These are phyloP conservation scores for Neoaliturus tenellus DNA, from an alignment of 2,888 invertebrate genomes.

Conservation along the genomic window DNA sequence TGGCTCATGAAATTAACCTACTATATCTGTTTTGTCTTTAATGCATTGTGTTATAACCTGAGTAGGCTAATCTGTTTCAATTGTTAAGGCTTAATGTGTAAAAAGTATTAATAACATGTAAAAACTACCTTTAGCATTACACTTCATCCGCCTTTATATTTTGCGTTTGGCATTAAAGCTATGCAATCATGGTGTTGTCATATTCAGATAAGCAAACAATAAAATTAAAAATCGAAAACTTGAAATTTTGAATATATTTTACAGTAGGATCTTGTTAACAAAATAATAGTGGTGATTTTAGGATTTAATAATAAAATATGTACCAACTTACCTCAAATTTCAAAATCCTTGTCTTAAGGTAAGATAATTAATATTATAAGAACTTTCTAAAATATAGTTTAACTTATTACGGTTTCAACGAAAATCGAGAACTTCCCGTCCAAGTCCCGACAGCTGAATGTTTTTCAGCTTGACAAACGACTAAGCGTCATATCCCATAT, in stretches of 20 bases:
- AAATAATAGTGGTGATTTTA: neutral
- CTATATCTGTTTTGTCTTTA: too few species aligned
- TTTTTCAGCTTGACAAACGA: neutral
- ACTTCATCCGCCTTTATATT: neutral
- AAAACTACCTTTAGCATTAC: too few species aligned
- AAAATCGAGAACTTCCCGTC: conserved; percentile 4
- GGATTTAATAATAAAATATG: neutral
- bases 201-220: conserved; percentile 30
- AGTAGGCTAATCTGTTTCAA: too few species aligned
- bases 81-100: too few species aligned
- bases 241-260: neutral
- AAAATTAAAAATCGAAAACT: conserved; percentile 3
- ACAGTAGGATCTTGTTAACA: neutral
- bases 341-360: neutral
- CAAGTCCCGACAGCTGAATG: neutral
- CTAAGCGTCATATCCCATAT: neutral
- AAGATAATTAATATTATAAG: neutral
- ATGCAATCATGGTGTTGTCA: conserved; percentile 38
- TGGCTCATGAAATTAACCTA: too few species aligned
- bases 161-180: neutral
- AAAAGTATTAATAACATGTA: too few species aligned
- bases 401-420: neutral
- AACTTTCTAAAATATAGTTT: neutral
- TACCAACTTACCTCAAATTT: neutral
- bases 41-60: too few species aligned